A percentile compares a stretch with the other conserved stretches of the same genome.
These are phyloP conservation scores for Bradypus variegatus DNA, from an alignment of 2,797 vertebrate species.

Conservation along the genomic window DNA sequence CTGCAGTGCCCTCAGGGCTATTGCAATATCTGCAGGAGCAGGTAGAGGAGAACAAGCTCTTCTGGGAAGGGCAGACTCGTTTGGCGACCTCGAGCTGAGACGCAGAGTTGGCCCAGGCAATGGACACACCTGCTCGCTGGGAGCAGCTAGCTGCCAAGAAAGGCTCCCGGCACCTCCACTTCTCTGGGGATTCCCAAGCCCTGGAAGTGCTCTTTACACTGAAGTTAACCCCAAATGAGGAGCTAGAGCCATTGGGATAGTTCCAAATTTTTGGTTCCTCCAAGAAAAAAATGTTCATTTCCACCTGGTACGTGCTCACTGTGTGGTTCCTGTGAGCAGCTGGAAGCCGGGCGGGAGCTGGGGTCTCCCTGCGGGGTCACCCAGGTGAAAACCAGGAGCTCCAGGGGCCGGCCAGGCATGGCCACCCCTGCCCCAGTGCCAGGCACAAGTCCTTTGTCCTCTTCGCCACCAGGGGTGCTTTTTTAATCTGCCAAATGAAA, in stretches of 20 bases:
- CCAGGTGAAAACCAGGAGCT: no score
- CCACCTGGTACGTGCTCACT: neutral
- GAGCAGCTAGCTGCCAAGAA: neutral
- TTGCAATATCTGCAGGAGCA: no score
- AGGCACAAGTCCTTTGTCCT: rapidly evolving
- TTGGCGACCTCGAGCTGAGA: rapidly evolving
- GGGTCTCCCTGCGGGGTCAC: neutral
- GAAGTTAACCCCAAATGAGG: neutral
- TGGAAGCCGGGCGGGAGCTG: neutral
- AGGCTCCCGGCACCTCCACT: neutral
- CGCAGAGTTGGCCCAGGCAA: neutral
- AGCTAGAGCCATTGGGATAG: neutral
- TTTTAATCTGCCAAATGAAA: rapidly evolving
- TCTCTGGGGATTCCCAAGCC: neutral
- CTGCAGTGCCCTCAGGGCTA: rapidly evolving
- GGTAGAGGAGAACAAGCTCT: rapidly evolving
- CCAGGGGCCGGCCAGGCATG: rapidly evolving
- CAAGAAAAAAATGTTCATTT: neutral
- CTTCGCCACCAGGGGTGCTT: rapidly evolving
- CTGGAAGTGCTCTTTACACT: neutral
- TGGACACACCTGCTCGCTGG: rapidly evolving
- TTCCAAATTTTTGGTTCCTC: neutral
- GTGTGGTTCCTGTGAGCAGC: neutral
- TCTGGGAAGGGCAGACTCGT: neutral
- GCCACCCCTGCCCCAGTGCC: rapidly evolving